Conservation (phyloP, 2,797 vertebrate species). For the Limosa lapponica region DNA sequence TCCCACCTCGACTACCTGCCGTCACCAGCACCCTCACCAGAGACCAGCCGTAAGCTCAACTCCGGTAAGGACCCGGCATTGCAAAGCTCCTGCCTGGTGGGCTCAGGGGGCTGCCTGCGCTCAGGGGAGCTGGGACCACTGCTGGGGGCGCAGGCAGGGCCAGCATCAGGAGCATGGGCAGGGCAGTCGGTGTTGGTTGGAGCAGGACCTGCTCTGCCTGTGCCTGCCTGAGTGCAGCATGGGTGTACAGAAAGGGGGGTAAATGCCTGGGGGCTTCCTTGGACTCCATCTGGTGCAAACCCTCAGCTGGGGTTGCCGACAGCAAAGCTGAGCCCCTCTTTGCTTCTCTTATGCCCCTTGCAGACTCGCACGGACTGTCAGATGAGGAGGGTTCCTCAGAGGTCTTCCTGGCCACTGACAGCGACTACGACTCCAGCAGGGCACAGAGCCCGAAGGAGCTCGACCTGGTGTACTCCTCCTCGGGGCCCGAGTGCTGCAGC, state of each 20-base stretch:
- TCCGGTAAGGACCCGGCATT: conserved; percentile 72
- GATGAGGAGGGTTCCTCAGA: conserved; percentile 91
- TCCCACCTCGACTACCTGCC: conserved; percentile 87
- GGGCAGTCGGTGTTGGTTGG: accelerated
- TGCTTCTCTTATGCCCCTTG: neutral
- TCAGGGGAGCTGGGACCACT: accelerated
- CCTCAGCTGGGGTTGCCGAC: accelerated
- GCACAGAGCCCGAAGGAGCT: conserved; percentile 89
- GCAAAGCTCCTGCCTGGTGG: neutral
- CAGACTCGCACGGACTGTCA: conserved; percentile 75
- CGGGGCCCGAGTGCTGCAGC: conserved; percentile 65
- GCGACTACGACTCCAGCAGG: conserved; percentile 89
- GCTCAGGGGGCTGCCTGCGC: accelerated
- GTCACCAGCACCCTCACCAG: conserved; percentile 86
- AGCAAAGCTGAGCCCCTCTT: neutral
- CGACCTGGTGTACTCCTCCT: conserved; percentile 84
- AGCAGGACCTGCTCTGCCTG: neutral
- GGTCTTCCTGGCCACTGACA: conserved; percentile 92
- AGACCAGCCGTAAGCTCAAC: conserved; percentile 81
- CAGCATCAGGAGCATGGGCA: accelerated
- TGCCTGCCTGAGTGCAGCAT: accelerated
- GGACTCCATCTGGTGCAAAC: neutral
- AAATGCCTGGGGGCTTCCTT: accelerated
- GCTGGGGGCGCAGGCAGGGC: neutral
- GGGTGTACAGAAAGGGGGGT: accelerated